Evolutionary conservation across 2,888 invertebrate genomes (phyloP).

Genomic region (Drosophila cognata): DNA sequence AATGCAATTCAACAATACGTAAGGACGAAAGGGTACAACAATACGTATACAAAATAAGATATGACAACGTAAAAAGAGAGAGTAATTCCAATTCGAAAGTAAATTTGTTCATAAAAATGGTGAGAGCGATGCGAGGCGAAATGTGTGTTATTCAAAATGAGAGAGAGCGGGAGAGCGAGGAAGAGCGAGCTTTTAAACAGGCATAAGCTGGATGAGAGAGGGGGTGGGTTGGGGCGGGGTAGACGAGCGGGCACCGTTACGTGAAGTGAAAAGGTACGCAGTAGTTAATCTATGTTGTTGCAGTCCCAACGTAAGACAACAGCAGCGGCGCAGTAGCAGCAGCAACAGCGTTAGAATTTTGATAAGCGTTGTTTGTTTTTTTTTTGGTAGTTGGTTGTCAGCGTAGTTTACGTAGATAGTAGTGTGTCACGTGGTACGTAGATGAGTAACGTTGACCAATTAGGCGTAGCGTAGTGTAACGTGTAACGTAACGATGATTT

Average conservation of each 20-base stretch:
- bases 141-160: constrained; percentile 31
- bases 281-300: constrained; percentile 42
- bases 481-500: constrained; percentile 58
- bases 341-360: constrained; percentile 71
- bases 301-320: constrained; percentile 40
- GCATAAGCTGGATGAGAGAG: constrained; percentile 39
- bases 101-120: constrained; percentile 50
- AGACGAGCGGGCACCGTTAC: constrained; percentile 25
- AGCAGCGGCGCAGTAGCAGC: constrained; percentile 46
- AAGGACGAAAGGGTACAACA: constrained; percentile 22
- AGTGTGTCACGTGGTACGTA: constrained; percentile 25
- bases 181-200: constrained; percentile 15
- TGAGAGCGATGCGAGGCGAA: constrained; percentile 35
- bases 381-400: constrained; percentile 7
- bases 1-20: not conserved
- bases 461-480: constrained; percentile 36
- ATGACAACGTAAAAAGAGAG: constrained; percentile 49
- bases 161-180: not conserved
- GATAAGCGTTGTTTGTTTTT: constrained; percentile 56
- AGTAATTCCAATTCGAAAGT: constrained; percentile 62
- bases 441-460: constrained; percentile 51
- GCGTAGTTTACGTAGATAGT: constrained; percentile 23
- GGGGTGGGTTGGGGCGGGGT: not conserved
- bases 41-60: constrained; percentile 26
- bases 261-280: constrained; percentile 35